These are phyloP conservation scores for Lerista edwardsae DNA, from an alignment of 2,797 vertebrate genomes.

Conservation along the genomic window DNA sequence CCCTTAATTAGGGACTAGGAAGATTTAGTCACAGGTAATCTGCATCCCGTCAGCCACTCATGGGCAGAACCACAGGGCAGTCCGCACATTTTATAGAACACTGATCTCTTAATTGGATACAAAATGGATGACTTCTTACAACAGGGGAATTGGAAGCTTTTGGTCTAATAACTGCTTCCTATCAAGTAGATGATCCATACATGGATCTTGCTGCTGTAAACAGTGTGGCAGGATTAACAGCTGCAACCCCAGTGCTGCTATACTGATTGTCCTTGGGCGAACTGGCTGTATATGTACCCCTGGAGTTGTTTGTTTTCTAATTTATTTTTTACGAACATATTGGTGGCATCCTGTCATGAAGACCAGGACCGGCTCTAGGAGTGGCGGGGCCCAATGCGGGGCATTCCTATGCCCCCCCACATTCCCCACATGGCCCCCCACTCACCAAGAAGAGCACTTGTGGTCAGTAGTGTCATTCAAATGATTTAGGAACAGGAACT, in stretches of 20 bases:
- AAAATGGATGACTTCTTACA: constrained; percentile 22
- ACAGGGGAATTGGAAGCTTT: neutral
- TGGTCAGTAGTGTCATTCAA: no score
- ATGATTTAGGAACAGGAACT: no score
- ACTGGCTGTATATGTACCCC: neutral
- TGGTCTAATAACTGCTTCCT: constrained; percentile 4
- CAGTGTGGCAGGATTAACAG: neutral
- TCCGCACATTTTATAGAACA: constrained; percentile 25
- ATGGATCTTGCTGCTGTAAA: neutral
- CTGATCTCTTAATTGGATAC: constrained; percentile 6
- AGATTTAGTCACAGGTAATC: constrained; percentile 27
- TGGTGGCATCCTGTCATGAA: neutral
- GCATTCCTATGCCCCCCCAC: no score
- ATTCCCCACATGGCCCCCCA: no score
- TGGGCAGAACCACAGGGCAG: constrained; percentile 22
- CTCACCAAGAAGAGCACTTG: no score
- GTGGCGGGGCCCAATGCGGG: no score
- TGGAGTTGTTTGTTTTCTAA: neutral
- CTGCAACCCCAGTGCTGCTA: neutral
- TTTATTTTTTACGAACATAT: neutral
- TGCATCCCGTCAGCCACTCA: constrained; percentile 27
- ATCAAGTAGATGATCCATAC: neutral
- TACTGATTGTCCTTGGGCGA: neutral
- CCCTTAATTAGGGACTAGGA: constrained; percentile 12
- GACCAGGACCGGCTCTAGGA: no score